Evolutionary conservation across 2,797 vertebrate genomes (phyloP).

Genomic region (Pogonophryne albipinna): DNA sequence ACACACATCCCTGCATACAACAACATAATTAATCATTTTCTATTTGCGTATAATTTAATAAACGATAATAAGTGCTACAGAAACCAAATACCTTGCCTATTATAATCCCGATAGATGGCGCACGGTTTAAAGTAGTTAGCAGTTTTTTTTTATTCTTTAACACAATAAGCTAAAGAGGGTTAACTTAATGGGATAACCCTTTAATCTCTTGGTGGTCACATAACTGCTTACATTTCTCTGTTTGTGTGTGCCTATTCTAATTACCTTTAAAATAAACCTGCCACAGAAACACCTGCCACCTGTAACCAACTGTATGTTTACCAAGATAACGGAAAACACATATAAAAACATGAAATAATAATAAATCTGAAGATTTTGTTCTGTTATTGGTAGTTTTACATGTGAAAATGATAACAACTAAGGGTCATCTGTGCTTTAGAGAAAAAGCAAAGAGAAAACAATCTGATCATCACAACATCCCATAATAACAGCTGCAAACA

Average conservation of each 20-base stretch:
- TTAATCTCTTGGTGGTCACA: not conserved
- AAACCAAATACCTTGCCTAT: not conserved
- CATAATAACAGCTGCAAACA: constrained; percentile 2
- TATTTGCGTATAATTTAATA: not conserved
- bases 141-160: not conserved
- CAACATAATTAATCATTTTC: not conserved
- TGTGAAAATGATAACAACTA: not conserved
- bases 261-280: not conserved
- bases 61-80: not conserved
- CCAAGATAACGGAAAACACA: not conserved
- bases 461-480: not conserved
- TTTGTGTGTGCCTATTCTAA: not conserved
- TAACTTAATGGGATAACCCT: not conserved
- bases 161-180: not conserved
- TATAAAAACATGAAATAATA: not conserved
- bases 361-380: not conserved
- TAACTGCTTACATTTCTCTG: not conserved
- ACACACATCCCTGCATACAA: not conserved
- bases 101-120: not conserved
- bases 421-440: not conserved
- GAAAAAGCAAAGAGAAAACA: not conserved
- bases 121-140: not conserved
- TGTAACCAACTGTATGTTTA: not conserved
- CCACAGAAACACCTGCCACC: not conserved
- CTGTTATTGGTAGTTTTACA: not conserved